A percentile compares a stretch with the other conserved stretches of the same genome.
Evolutionary conservation across 2,888 invertebrate genomes (phyloP).

Genomic region (Machimus rusticus): DNA sequence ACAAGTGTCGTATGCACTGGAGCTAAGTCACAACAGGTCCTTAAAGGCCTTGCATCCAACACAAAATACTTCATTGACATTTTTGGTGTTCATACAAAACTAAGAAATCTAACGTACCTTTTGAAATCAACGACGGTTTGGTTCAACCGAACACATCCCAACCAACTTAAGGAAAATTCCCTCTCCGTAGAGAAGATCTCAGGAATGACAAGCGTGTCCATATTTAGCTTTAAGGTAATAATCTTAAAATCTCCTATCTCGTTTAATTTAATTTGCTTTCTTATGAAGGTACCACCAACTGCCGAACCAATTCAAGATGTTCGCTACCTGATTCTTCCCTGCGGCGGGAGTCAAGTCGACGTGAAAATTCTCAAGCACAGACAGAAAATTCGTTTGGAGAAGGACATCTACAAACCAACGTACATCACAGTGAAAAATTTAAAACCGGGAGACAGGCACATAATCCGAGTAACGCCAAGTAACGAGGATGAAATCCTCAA

Average conservation of each 20-base stretch:
- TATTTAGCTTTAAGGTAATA: slow-evolving; percentile 67
- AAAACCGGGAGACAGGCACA: slow-evolving; percentile 63
- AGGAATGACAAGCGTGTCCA: slow-evolving; percentile 65
- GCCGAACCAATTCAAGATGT: slow-evolving; percentile 45
- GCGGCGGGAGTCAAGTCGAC: slow-evolving; percentile 65
- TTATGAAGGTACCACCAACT: neutral
- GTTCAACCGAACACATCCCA: slow-evolving; percentile 61
- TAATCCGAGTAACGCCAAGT: slow-evolving; percentile 64
- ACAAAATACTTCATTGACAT: slow-evolving; percentile 59
- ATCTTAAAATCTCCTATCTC: neutral
- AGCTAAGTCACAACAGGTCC: slow-evolving; percentile 57
- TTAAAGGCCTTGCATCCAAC: slow-evolving; percentile 57
- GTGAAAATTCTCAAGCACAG: slow-evolving; percentile 63
- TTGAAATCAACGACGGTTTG: slow-evolving; percentile 56
- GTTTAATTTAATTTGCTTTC: neutral
- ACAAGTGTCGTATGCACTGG: slow-evolving; percentile 61
- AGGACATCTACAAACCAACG: slow-evolving; percentile 64
- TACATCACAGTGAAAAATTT: slow-evolving; percentile 61
- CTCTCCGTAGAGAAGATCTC: slow-evolving; percentile 64
- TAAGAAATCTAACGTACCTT: slow-evolving; percentile 59
- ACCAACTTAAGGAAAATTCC: slow-evolving; percentile 63
- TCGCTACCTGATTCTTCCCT: slow-evolving; percentile 66
- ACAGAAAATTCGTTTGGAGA: slow-evolving; percentile 57
- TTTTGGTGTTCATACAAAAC: slow-evolving; percentile 59
- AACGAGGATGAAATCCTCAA: slow-evolving; percentile 65